Conservation (phyloP, 2,888 invertebrate genomes). For the Pardosa pseudoannulata region DNA sequence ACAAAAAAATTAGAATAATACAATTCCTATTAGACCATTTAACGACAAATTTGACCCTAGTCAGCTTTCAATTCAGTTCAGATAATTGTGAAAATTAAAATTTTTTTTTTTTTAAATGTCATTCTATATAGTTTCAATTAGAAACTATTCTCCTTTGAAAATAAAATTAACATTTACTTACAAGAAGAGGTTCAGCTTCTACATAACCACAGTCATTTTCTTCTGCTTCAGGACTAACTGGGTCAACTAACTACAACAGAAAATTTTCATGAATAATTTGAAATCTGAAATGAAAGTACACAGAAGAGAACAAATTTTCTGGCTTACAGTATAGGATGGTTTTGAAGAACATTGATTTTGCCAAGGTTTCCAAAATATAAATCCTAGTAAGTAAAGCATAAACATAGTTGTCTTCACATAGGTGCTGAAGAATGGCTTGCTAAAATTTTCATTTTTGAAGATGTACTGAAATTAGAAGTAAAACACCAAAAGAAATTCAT, state of each 20-base stretch:
- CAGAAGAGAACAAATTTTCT: not conserved
- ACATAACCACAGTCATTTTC: constrained; percentile 62
- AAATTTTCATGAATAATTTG: not conserved
- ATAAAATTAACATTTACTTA: constrained; percentile 32
- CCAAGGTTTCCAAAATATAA: constrained; percentile 93
- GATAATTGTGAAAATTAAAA: too few species aligned
- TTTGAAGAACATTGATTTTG: constrained; percentile 88
- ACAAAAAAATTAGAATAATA: too few species aligned
- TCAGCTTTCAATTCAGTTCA: too few species aligned
- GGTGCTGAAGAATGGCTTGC: constrained; percentile 96
- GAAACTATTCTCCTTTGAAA: too few species aligned
- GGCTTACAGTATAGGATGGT: constrained; percentile 85
- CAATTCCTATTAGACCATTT: too few species aligned
- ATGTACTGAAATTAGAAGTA: constrained; percentile 76
- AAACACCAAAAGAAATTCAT: too few species aligned
- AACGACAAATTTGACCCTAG: too few species aligned
- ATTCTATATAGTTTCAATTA: too few species aligned
- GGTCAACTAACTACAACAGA: constrained; percentile 53
- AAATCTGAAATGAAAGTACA: too few species aligned
- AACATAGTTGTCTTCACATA: constrained; percentile 97
- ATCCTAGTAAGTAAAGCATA: constrained; percentile 91
- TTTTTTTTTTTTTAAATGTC: too few species aligned
- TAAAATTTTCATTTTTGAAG: constrained; percentile 85
- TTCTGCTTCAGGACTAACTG: constrained; percentile 37
- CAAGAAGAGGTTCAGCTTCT: constrained; percentile 64